Percentiles rank a stretch among this genome's conserved stretches.
phyloP scores from a whole-genome alignment of 1,140 invertebrate species.

The Cydia splendana region DNA sequence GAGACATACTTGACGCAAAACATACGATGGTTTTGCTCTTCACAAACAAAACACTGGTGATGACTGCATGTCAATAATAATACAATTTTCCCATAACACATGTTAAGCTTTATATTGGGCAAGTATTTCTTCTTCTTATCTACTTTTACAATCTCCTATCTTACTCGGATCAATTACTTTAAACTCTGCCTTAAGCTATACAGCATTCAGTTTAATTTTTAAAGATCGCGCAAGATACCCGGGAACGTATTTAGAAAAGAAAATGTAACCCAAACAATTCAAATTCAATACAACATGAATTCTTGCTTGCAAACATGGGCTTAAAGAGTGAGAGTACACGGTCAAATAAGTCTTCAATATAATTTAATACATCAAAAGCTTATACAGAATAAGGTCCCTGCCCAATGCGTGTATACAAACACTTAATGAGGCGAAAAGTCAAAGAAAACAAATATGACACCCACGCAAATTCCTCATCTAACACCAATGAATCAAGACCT shows the following conservation, averaged over 20 bases:
- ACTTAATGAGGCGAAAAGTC: slow-evolving; percentile 70
- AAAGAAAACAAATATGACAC: slow-evolving; percentile 62
- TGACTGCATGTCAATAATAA: background rate
- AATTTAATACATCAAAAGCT: slow-evolving; percentile 35
- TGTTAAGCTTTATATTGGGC: background rate
- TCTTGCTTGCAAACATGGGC: background rate
- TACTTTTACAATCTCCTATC: background rate
- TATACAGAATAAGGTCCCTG: slow-evolving; percentile 38
- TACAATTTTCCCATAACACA: slow-evolving; percentile 7
- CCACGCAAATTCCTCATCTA: slow-evolving; percentile 52
- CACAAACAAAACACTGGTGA: background rate
- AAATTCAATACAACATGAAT: background rate
- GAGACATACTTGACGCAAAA: background rate
- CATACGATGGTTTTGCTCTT: background rate
- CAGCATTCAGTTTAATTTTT: too few species aligned
- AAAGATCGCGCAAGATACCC: background rate
- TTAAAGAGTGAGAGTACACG: background rate
- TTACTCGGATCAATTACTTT: background rate
- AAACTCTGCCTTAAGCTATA: background rate
- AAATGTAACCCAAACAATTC: background rate
- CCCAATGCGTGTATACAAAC: slow-evolving; percentile 66
- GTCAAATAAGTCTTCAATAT: background rate
- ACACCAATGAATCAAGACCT: background rate
- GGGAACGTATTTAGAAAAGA: background rate
- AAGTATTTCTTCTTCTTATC: background rate